These are phyloP conservation scores for Onychomys arenicola DNA, from an alignment of 2,797 vertebrate species.

Conservation along the genomic window DNA sequence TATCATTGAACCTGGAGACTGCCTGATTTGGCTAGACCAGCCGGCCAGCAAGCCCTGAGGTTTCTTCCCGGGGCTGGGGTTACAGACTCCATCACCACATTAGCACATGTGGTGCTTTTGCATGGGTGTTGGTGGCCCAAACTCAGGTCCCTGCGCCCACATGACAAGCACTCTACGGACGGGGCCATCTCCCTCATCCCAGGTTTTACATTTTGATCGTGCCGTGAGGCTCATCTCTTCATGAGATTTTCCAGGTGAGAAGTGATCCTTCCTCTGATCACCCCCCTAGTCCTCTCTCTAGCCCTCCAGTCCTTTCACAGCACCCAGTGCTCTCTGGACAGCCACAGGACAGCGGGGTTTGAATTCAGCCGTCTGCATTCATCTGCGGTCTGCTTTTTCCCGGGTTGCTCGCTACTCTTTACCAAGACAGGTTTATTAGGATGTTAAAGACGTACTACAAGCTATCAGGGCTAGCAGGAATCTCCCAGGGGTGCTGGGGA, in stretches of 20 bases:
- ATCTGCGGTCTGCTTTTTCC: not conserved
- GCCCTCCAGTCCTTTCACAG: not conserved
- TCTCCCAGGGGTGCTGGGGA: not conserved
- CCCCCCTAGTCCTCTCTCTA: not conserved
- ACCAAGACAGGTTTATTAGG: not conserved
- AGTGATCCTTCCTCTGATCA: too few species aligned
- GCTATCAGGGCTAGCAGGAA: not conserved
- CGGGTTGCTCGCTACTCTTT: not conserved
- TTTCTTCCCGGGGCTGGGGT: not conserved
- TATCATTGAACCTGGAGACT: not conserved
- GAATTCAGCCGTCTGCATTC: not conserved
- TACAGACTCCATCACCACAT: not conserved
- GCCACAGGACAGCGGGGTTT: not conserved
- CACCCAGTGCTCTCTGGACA: not conserved
- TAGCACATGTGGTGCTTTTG: not conserved
- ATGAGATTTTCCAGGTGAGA: not conserved
- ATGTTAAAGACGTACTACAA: not conserved
- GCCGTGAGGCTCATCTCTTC: slow-evolving; percentile 8
- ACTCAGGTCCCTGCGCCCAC: not conserved
- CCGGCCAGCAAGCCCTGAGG: too few species aligned
- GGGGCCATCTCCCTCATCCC: not conserved
- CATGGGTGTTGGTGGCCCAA: not conserved
- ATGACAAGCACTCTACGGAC: not conserved
- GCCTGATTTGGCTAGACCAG: not conserved
- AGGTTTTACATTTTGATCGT: slow-evolving; percentile 24